Conservation (phyloP, 2,888 invertebrate genomes). For the Andrena trimmerana region DNA sequence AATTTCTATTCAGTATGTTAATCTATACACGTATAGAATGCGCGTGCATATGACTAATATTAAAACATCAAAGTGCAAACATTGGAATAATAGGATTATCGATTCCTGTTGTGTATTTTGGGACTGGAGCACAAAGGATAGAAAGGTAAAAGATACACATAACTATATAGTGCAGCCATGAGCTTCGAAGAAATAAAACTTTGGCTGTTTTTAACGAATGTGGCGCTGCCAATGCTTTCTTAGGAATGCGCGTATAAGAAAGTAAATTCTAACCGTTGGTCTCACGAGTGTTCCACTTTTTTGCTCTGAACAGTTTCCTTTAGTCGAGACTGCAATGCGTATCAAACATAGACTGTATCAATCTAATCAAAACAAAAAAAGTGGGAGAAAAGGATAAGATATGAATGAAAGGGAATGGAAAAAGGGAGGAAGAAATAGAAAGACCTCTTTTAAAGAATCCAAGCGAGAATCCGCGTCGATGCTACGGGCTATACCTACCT, state of each 20-base stretch:
- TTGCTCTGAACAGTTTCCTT: constrained; percentile 81
- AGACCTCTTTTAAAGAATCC: constrained; percentile 72
- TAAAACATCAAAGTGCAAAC: constrained; percentile 48
- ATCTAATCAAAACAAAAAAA: constrained; percentile 84
- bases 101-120: constrained; percentile 20
- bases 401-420: constrained; percentile 71
- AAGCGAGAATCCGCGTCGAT: constrained; percentile 82
- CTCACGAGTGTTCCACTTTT: constrained; percentile 82
- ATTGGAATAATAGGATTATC: constrained; percentile 26
- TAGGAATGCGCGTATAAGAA: constrained; percentile 53
- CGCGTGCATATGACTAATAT: constrained; percentile 35
- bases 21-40: not conserved
- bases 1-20: not conserved
- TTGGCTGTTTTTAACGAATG: constrained; percentile 41
- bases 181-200: constrained; percentile 40
- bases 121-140: constrained; percentile 43
- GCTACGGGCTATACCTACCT: constrained; percentile 76
- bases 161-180: constrained; percentile 39
- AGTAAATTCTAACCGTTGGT: constrained; percentile 68
- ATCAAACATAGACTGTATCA: constrained; percentile 85
- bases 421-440: constrained; percentile 64
- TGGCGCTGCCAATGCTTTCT: constrained; percentile 45
- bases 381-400: constrained; percentile 44
- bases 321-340: constrained; percentile 82
- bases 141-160: constrained; percentile 28